phyloP scores from a whole-genome alignment of 2,113 vertebrate species.

The Xiphorhynchus elegans region DNA sequence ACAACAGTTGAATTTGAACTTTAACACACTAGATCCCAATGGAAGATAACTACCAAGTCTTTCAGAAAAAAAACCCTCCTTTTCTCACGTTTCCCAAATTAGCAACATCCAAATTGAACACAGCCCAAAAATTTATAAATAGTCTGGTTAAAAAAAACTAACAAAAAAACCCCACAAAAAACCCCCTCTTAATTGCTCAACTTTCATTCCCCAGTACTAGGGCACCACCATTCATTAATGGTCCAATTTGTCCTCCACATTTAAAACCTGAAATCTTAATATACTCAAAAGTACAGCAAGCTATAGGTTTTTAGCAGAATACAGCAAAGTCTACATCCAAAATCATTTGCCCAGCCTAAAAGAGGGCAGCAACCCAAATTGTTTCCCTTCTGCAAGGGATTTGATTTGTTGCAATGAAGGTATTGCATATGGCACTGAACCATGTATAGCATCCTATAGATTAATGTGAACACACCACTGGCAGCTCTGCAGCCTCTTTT shows the following conservation, averaged over 20 bases:
- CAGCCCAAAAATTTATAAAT: constrained; percentile 40
- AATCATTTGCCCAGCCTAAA: not conserved
- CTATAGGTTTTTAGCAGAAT: not conserved
- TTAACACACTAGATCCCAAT: not conserved
- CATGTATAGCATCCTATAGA: not conserved
- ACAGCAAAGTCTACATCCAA: not conserved
- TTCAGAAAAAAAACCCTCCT: not conserved
- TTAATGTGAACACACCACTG: not conserved
- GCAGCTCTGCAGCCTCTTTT: not conserved
- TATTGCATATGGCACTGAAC: not conserved
- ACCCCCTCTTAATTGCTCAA: not conserved
- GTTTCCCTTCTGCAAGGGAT: not conserved
- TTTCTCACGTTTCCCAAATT: constrained; percentile 66
- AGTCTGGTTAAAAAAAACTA: not conserved
- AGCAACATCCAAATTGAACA: constrained; percentile 42
- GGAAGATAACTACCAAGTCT: constrained; percentile 19
- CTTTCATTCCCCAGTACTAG: not conserved
- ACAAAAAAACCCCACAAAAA: too few species aligned
- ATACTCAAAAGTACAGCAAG: not conserved
- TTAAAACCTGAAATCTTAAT: not conserved
- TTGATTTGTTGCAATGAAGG: not conserved
- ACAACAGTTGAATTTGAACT: constrained; percentile 5
- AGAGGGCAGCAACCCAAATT: not conserved
- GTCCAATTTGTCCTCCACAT: not conserved
- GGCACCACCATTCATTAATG: not conserved